Evolutionary conservation across 2,113 vertebrate genomes (phyloP).

Genomic region (Tor tambroides): DNA sequence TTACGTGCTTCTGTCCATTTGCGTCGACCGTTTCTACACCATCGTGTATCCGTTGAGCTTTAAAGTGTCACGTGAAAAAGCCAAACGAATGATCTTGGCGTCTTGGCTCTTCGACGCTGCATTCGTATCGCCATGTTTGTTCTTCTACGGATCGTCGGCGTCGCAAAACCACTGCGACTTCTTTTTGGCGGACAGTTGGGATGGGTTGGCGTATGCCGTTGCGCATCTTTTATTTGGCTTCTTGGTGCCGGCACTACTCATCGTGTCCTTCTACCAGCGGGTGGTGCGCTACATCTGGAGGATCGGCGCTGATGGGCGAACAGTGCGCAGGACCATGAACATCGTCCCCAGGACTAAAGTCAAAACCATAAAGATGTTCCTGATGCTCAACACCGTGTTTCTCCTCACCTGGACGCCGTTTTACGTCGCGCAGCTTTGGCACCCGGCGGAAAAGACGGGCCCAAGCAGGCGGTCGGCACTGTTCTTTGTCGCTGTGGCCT

Average conservation of each 20-base stretch:
- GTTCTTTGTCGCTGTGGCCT: conserved; percentile 80
- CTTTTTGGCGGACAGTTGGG: conserved; percentile 84
- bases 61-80: conserved; percentile 92
- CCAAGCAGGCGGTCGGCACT: conserved; percentile 77
- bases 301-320: conserved; percentile 82
- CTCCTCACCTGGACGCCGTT: conserved; percentile 90
- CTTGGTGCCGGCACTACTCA: conserved; percentile 79
- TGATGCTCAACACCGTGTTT: conserved; percentile 86
- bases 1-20: conserved; percentile 88
- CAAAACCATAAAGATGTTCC: conserved; percentile 96
- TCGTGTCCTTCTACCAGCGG: conserved; percentile 87
- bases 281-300: conserved; percentile 95
- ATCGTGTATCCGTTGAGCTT: conserved; percentile 93
- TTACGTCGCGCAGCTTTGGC: conserved; percentile 88
- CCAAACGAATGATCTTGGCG: conserved; percentile 90
- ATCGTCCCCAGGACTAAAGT: conserved; percentile 94
- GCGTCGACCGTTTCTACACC: conserved; percentile 90
- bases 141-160: conserved; percentile 79
- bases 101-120: conserved; percentile 84
- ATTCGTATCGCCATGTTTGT: conserved; percentile 80
- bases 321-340: conserved; percentile 90
- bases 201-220: conserved; percentile 75
- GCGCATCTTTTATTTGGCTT: conserved; percentile 82
- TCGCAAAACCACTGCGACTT: conserved; percentile 80
- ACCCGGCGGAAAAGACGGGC: conserved; percentile 73